Evolutionary conservation across 2,888 invertebrate species (phyloP), one percentile per base, ranked within the genome.

Genomic region (Heteromurus nitidus): DNA sequence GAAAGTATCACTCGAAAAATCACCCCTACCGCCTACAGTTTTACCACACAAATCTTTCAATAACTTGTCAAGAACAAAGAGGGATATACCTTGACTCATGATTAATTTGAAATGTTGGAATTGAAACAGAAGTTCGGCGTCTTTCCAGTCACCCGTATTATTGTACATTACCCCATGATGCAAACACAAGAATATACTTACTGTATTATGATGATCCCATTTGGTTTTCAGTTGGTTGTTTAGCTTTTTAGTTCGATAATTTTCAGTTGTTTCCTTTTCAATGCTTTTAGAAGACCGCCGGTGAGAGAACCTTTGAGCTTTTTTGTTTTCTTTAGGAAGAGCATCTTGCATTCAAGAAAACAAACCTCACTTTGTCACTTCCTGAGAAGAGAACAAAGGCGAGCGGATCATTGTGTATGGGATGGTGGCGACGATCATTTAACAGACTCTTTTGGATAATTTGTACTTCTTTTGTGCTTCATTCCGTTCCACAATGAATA

Each of bases 11-110:
- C n/a, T n/a, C n/a, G n/a, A n/a, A n/a, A n/a, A n/a, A n/a, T 30
- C 5, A 22, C 18, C 31, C 62, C 62, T 20, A 26, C 31, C 7
- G 47, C 76, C 77, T 36, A 26, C 62, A 24, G 77, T 69, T 77
- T 77, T 69, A 77, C 69, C 50, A 42, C 69, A 69, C 69, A 77
- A 69, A 69, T 53, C 77, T 50, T 69, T 77, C 77, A 77, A 77
- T 77, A 50, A 69, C 77, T 76, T 77, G 77, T 77, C 77, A 77
- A 62, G 44, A 13, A 24, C 26, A 28, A 50, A 68, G 67, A 77
- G 42, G 31, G 30, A n/a, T 22, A 9, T 55, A 24, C 18, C 26
- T n/a, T 47, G 62, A 9, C 50, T 24, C 7, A 74, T 74, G 74
- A 74, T 65, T 74, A 65, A 76, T 76, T 68, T 60, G 36, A 55